These are phyloP conservation scores for Oasisia sp. DNA, from an alignment of 2,888 invertebrate species.

Conservation along the genomic window DNA sequence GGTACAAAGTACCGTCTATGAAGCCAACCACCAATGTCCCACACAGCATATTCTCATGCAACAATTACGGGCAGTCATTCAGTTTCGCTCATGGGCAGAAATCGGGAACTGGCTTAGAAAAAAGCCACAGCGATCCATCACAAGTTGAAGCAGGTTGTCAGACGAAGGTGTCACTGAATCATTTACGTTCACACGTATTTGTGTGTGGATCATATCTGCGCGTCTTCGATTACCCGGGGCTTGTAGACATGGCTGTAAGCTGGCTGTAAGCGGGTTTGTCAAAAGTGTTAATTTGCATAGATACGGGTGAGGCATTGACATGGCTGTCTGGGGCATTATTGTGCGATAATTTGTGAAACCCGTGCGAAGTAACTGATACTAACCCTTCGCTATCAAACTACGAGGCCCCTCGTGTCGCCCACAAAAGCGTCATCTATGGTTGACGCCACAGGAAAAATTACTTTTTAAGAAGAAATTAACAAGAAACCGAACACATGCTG, in stretches of 20 bases:
- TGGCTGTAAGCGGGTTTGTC: not conserved
- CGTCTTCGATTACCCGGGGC: not conserved
- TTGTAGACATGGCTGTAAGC: not conserved
- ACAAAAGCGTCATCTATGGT: not conserved
- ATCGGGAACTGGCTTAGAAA: not conserved
- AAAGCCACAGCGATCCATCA: not conserved
- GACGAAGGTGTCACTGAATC: not conserved
- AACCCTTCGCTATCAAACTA: not conserved
- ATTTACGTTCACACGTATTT: not conserved
- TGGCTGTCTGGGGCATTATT: not conserved
- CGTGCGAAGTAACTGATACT: not conserved
- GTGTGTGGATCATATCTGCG: not conserved
- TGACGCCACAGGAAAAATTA: not conserved
- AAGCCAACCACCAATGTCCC: not conserved
- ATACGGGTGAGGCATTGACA: not conserved
- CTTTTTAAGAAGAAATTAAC: not conserved
- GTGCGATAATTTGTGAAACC: not conserved
- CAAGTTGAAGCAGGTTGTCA: not conserved
- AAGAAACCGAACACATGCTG: not conserved
- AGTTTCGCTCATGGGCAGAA: not conserved
- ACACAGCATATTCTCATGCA: not conserved
- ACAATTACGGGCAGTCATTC: not conserved
- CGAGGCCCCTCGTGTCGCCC: not conserved
- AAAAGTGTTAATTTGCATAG: constrained; percentile 6
- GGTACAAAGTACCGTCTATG: not conserved